phyloP scores from a whole-genome alignment of 2,113 vertebrate species.

The Arizona elegans region DNA sequence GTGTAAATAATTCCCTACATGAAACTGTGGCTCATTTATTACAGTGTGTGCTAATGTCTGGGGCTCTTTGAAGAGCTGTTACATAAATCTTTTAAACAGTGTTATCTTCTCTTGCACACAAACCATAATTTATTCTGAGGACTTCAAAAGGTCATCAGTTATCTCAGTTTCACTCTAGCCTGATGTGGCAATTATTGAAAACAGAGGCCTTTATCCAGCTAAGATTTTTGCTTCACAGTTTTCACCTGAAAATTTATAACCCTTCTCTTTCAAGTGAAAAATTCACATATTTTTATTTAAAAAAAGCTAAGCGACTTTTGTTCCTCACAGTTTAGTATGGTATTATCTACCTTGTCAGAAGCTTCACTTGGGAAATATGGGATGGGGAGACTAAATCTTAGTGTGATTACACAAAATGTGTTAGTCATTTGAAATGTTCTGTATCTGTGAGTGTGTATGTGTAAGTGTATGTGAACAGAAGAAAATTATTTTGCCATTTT shows the following conservation, averaged over 20 bases:
- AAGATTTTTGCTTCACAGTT: constrained; percentile 51
- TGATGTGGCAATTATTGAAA: constrained; percentile 51
- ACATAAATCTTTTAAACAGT: constrained; percentile 71
- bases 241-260: constrained; percentile 39
- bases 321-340: constrained; percentile 3
- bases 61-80: constrained; percentile 63
- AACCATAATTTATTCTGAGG: constrained; percentile 63
- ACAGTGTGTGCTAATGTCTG: constrained; percentile 56
- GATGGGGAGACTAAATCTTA: background rate
- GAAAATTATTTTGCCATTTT: background rate
- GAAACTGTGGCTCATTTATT: constrained; percentile 65
- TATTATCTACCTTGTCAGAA: background rate
- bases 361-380: background rate
- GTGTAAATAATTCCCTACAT: constrained; percentile 53
- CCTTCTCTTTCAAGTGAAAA: constrained; percentile 35
- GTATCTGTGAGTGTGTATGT: background rate
- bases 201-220: constrained; percentile 31
- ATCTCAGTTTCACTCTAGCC: constrained; percentile 48
- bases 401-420: background rate
- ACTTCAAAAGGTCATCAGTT: constrained; percentile 65
- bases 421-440: background rate
- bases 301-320: constrained; percentile 41
- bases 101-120: constrained; percentile 64
- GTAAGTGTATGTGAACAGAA: background rate
- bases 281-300: constrained; percentile 32